Evolutionary conservation across 2,888 invertebrate species (phyloP).

Genomic region (Lasioglossum leucozonium): DNA sequence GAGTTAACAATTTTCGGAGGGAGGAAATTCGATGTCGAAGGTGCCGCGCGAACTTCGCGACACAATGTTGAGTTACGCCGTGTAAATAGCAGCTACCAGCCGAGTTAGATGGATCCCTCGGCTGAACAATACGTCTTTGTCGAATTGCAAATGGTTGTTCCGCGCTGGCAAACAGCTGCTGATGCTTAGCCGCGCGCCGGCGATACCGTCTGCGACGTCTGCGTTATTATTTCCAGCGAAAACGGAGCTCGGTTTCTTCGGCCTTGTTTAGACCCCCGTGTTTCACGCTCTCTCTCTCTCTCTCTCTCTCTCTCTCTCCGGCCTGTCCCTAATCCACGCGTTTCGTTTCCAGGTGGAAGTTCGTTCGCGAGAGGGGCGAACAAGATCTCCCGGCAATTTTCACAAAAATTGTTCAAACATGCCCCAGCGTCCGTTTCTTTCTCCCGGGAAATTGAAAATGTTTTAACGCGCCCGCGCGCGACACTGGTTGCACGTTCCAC

Average conservation of each 20-base stretch:
- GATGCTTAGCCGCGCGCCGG: slow-evolving; percentile 75
- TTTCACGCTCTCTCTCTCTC: slow-evolving; percentile 44
- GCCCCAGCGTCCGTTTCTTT: neutral
- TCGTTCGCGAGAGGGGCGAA: neutral
- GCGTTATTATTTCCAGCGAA: slow-evolving; percentile 66
- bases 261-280: slow-evolving; percentile 44
- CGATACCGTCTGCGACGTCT: slow-evolving; percentile 65
- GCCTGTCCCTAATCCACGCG: neutral
- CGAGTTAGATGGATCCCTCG: slow-evolving; percentile 73
- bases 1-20: slow-evolving; percentile 32
- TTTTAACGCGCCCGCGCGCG: neutral
- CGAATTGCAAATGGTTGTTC: slow-evolving; percentile 70
- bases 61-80: slow-evolving; percentile 79
- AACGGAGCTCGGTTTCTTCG: slow-evolving; percentile 50
- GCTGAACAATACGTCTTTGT: slow-evolving; percentile 81
- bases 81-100: slow-evolving; percentile 76
- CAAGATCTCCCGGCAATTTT: neutral
- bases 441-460: neutral
- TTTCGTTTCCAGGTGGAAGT: neutral
- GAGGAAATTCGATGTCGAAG: slow-evolving; percentile 43
- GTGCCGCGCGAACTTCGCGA: slow-evolving; percentile 61
- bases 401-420: neutral
- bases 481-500: neutral
- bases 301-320: slow-evolving; percentile 47
- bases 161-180: slow-evolving; percentile 71